Evolutionary conservation across 2,888 invertebrate genomes (phyloP), one percentile per base, ranked within the genome.

Genomic region (Scaptodrosophila latifasciaeformis): DNA sequence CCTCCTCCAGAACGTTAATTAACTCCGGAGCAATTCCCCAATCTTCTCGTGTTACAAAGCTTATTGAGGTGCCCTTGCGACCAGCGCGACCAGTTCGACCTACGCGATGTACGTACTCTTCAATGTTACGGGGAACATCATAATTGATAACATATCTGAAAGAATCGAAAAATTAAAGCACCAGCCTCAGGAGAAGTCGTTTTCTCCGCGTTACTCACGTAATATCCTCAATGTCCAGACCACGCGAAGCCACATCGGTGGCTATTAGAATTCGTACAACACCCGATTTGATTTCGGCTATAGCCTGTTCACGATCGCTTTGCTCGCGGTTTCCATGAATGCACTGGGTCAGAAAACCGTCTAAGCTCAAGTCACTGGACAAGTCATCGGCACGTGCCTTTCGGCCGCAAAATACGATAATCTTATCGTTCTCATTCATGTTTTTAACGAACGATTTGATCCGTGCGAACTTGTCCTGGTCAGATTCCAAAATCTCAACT

Each of bases 1-100:
- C 96, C 86, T 97, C 96, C 78, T 93, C 91, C 47, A 98, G 86
- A 58, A 98, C 96, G 44, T 89, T 89, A 31, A 97, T 96, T 2
- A 98, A 87, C 49, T 94, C 93, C 54, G 89, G 87, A 1, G 97
- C 96, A 79, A 93, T 90, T 9, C 88, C 90, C 95, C 96, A 96
- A 85, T 97, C 96, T 19, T 87, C 87, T 34, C 92, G 88, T 0
- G 96, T 91, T 61, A 98, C 87, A 70, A 94, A 92, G 49, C 95
- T 94, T 29, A 97, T 90, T 0, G 96, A 92, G 48, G 91, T 91
- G 0, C 98, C 97, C 0, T 90, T 90, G 56, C 90, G 90, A 12
- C 97, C 97, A 12, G 98, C 97, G 54, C 97, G 89, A 0, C 97
- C 98, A 0, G 97, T 98, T 57, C 98, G 90, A 0, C 97, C 97